A percentile compares a stretch with the other conserved stretches of the same genome.
phyloP scores from a whole-genome alignment of 2,888 invertebrate genomes.

The Ephialtes manifestator region DNA sequence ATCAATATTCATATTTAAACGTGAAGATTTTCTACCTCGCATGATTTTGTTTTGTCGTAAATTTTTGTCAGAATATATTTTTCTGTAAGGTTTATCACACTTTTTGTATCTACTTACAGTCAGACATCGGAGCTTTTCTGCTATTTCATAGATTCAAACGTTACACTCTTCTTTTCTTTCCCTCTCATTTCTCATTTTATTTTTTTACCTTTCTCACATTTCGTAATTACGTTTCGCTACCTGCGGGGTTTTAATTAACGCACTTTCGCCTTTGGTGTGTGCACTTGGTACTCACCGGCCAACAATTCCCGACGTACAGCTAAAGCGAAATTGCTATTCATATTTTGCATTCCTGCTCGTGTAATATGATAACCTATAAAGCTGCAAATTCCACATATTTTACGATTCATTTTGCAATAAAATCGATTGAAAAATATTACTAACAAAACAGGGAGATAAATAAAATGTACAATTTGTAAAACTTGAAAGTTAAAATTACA shows the following conservation, averaged over 20 bases:
- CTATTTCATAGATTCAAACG: constrained; percentile 5
- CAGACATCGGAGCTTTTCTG: neutral
- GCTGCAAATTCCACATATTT: neutral
- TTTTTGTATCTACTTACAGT: neutral
- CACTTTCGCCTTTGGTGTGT: neutral
- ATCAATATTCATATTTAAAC: too few species aligned
- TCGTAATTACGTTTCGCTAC: constrained; percentile 33
- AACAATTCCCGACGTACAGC: neutral
- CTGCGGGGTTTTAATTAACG: constrained; percentile 28
- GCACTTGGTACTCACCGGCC: neutral
- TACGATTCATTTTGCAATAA: neutral
- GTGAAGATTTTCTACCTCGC: too few species aligned
- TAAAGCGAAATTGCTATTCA: neutral
- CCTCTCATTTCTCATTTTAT: neutral
- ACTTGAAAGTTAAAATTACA: too few species aligned
- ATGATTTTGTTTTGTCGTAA: too few species aligned
- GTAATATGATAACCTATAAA: neutral
- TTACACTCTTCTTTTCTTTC: neutral
- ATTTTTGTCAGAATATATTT: neutral
- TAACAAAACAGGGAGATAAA: neutral
- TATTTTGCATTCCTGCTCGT: neutral
- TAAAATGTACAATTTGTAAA: neutral
- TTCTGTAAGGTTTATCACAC: neutral
- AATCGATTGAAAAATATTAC: neutral
- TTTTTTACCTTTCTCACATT: neutral